Percentiles rank a stretch among this genome's conserved stretches.
These are phyloP conservation scores for Carcharodon carcharias DNA, from an alignment of 2,797 vertebrate genomes.

Conservation along the genomic window DNA sequence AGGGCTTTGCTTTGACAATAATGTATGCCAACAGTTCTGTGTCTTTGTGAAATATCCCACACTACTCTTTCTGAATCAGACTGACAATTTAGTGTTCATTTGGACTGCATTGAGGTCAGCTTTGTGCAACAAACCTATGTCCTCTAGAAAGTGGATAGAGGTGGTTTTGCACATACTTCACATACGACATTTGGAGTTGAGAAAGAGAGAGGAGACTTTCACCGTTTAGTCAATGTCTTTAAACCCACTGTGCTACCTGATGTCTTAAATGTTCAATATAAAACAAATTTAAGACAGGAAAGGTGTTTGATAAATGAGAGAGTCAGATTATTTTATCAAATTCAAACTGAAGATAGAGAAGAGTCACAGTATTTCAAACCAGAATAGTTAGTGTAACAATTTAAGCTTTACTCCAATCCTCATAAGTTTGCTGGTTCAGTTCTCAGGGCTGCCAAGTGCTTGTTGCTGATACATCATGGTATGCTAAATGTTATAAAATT, in stretches of 20 bases:
- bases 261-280: not conserved
- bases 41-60: not conserved
- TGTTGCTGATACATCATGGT: not conserved
- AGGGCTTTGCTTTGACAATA: not conserved
- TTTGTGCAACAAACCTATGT: not conserved
- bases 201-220: not conserved
- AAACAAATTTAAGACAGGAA: not conserved
- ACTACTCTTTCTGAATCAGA: no score
- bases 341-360: not conserved
- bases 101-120: not conserved
- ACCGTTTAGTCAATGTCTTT: not conserved
- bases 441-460: not conserved
- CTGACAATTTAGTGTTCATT: not conserved
- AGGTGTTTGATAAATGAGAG: not conserved
- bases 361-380: not conserved
- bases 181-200: not conserved
- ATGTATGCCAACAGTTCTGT: not conserved
- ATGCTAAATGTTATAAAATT: not conserved
- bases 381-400: not conserved
- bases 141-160: not conserved
- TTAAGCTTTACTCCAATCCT: not conserved
- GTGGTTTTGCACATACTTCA: not conserved
- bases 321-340: not conserved
- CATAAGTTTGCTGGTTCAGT: not conserved
- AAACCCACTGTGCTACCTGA: not conserved